Evolutionary conservation across 35 echinoderm and acorn worm genomes (phyloP), one percentile per base, ranked within the genome.

Genomic region (Ophiothrix spiculata): DNA sequence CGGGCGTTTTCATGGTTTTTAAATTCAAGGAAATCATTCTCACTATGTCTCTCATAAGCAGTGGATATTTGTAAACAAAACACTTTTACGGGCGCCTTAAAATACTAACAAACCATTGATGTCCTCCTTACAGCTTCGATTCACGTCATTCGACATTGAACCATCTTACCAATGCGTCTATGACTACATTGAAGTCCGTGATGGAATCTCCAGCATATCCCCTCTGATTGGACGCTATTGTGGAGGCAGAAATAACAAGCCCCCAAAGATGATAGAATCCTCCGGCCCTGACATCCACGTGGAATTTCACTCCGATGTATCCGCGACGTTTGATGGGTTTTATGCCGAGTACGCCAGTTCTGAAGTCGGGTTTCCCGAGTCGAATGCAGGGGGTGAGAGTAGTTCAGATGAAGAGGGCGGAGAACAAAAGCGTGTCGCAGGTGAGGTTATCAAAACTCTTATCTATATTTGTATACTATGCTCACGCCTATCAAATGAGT

Each of bases 131-230:
- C 94, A 97, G 94, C 37, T 97, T 12, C 81, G 87, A 37, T 97
- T 97, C 56, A 75, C 90, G 1, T 92, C 90, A 1, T 97, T 97
- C 64, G 94, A 97, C 46, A 37, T 97, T n/a, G 94, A 97, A 36
- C 82, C 83, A 10, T 89, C 86, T n/a, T 37, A 79, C 36, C 35
- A 81, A 16, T 97, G 94, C 40, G 79, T 92, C 39, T 97, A 97
- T 82, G 94, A 97, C 40, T 97, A 86, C 39, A 74, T 97, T 25
- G 90, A 97, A 63, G 87, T 97, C 15, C 86, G 82, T 12, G 90
- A 97, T 36, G 94, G 94, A 1, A n/a, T 17, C 28, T 77, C 79
- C 12, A 19, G 31, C 11, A 54, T 34, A 32, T 80, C 90, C 10
- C 64, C 87, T 17, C 40, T 90, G 23, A 77, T 97, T 1, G 83